Evolutionary conservation across 2,888 invertebrate species (phyloP), one percentile per base, ranked within the genome.

Genomic region (Caenorhabditis plicata): DNA sequence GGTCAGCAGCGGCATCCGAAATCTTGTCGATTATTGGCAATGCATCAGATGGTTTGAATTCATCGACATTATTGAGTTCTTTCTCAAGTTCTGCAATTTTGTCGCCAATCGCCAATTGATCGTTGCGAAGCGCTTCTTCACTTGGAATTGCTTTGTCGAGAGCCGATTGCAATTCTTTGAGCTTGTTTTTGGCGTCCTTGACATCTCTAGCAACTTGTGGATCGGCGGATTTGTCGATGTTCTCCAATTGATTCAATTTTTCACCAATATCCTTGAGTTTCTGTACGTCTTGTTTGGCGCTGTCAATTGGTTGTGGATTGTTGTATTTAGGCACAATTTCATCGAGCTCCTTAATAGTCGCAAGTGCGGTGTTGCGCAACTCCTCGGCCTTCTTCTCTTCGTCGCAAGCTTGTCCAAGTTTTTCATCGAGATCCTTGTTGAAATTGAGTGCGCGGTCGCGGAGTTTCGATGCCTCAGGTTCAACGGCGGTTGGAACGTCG

Each of bases 21-120:
- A 57, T 44, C 13, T 56, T 40, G n/a, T 60, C 53, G 15, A 49
- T 49, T 1, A 44, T 32, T 23, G 45, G 45, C 35, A 46, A 35
- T 15, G 45, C 35, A 39, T 44, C 22, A 23, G 23, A 23, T n/a
- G 45, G 20, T 15, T 33, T 20, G 7, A 32, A 19, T 15, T 32
- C 23, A 20, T 45, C 45, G 17, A 35, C 23, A 5, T 20, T 22
- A 5, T n/a, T 15, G 22, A 45, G 25, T 17, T 4, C 9, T 4
- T 45, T 33, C 9, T 35, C 13, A 19, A 45, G 22, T 11, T 31
- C 31, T 7, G 9, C 45, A 9, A 45, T 3, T n/a, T 22, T 32
- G 5, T 5, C 17, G 5, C 3, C 15, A 23, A 45, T 8, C 17
- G 32, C 31, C 19, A 4, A 13, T 46, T 51, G 31, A 27, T 36